Evolutionary conservation across 2,797 vertebrate genomes (phyloP).

Genomic region (Danionella dracula): DNA sequence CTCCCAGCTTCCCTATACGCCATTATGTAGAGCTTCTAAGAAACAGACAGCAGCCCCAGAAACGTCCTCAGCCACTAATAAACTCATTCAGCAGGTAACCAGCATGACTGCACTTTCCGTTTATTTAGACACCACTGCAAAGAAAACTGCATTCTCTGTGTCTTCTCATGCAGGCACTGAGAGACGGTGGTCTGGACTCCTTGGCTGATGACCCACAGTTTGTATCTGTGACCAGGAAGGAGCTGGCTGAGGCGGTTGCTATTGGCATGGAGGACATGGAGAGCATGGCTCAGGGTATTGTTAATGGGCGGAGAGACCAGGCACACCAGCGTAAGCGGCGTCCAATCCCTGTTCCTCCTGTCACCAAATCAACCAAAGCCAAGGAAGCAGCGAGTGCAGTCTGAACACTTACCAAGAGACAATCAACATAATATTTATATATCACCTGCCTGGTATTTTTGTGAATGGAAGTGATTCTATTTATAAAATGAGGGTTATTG

Average conservation of each 20-base stretch:
- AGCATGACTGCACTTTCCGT: background rate
- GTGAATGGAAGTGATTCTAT: background rate
- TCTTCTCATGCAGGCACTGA: conserved; percentile 72
- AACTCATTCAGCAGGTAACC: conserved; percentile 80
- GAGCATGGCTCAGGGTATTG: conserved; percentile 62
- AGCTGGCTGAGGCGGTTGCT: conserved; percentile 75
- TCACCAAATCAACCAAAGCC: background rate
- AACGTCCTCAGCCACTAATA: conserved; percentile 61
- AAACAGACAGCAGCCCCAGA: conserved; percentile 32
- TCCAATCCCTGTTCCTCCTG: conserved; percentile 55
- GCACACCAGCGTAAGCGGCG: conserved; percentile 53
- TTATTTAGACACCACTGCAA: background rate
- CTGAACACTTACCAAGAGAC: conserved; percentile 14
- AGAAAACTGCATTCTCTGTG: background rate
- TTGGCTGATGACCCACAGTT: conserved; percentile 71
- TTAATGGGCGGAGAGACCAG: conserved; percentile 56
- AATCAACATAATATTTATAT: background rate
- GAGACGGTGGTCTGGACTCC: conserved; percentile 64
- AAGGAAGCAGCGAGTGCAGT: conserved; percentile 26
- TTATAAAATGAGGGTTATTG: background rate
- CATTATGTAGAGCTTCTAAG: conserved; percentile 40
- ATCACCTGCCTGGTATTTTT: background rate
- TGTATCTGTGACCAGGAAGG: conserved; percentile 63
- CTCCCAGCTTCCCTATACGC: conserved; percentile 62
- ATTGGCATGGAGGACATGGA: conserved; percentile 71